Percentiles rank a stretch among this genome's conserved stretches.
Evolutionary conservation across 2,888 invertebrate species (phyloP).

Genomic region (Lithosia quadra): DNA sequence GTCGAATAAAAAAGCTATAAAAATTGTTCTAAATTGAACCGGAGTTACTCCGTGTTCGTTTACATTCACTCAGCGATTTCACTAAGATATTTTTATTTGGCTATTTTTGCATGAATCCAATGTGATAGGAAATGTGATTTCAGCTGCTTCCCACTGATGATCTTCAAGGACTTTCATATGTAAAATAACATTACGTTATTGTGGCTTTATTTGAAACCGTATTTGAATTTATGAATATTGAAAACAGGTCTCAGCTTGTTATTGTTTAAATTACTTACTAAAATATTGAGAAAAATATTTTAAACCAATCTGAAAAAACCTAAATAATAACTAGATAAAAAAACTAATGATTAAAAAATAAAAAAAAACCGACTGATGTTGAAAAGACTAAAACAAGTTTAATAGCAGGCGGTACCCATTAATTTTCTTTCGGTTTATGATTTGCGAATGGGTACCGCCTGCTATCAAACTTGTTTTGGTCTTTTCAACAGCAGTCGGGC

Average conservation of each 20-base stretch:
- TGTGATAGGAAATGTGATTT: constrained; percentile 16
- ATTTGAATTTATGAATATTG: neutral
- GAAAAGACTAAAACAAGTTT: too few species aligned
- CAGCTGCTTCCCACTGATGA: constrained; percentile 19
- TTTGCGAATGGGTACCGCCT: too few species aligned
- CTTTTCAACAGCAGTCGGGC: too few species aligned
- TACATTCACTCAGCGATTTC: constrained; percentile 18
- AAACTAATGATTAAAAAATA: too few species aligned
- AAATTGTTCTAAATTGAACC: constrained; percentile 17
- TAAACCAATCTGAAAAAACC: too few species aligned
- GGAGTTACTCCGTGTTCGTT: constrained; percentile 12
- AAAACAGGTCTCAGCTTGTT: neutral
- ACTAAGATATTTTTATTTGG: constrained; percentile 31
- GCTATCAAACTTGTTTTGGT: too few species aligned
- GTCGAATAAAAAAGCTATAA: constrained; percentile 10
- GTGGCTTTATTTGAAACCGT: neutral
- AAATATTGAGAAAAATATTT: too few species aligned
- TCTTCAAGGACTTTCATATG: constrained; percentile 9
- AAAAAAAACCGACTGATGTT: too few species aligned
- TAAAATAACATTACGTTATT: constrained; percentile 10
- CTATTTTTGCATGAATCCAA: constrained; percentile 29
- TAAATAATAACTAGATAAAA: too few species aligned
- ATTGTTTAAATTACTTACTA: neutral
- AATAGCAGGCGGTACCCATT: too few species aligned
- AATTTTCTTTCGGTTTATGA: too few species aligned